Conservation (phyloP, 2,113 vertebrate species). For the Ptilonorhynchus violaceus region DNA sequence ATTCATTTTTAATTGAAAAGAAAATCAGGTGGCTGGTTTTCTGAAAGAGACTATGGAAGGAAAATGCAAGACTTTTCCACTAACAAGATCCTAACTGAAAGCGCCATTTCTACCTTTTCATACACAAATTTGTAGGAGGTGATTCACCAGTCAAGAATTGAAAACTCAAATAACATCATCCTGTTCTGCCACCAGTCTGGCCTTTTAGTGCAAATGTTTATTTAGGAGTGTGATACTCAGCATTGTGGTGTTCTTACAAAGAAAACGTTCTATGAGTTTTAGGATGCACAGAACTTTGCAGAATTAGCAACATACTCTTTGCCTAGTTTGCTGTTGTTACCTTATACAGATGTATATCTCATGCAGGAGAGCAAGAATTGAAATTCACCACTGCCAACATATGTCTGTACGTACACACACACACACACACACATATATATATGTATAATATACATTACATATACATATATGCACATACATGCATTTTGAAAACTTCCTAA, state of each 20-base stretch:
- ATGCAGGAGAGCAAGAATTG: neutral
- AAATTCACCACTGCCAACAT: neutral
- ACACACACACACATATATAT: neutral
- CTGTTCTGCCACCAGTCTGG: neutral
- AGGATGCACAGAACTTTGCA: neutral
- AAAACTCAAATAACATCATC: neutral
- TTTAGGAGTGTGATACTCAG: neutral
- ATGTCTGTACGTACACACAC: too few species aligned
- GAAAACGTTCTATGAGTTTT: neutral
- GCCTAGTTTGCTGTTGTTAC: neutral
- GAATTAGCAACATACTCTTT: neutral
- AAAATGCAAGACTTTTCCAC: neutral
- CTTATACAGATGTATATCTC: neutral
- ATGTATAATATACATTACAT: neutral
- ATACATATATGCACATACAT: neutral
- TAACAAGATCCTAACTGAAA: neutral
- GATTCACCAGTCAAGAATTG: neutral
- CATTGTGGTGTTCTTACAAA: neutral
- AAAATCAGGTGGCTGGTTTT: neutral
- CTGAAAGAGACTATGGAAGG: neutral
- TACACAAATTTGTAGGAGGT: neutral
- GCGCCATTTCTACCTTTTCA: neutral
- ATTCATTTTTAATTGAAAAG: neutral
- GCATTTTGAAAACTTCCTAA: slow-evolving; percentile 3
- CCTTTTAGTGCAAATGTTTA: neutral